Evolutionary conservation across 1,140 invertebrate species (phyloP).

Genomic region (Procambarus clarkii): DNA sequence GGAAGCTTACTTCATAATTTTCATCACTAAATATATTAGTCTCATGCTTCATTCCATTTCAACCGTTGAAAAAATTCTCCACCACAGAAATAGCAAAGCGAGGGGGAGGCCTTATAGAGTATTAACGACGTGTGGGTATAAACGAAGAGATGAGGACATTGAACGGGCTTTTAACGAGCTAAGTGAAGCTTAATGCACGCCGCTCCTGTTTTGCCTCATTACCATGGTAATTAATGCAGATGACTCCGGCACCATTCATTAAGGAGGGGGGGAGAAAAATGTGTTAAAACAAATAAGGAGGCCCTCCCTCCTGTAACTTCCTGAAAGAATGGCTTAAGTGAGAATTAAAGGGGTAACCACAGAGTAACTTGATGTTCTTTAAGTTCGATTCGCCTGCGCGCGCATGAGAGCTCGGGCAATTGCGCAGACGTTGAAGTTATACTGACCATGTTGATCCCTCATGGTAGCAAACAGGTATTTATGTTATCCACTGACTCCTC

Average conservation of each 20-base stretch:
- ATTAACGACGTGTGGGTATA: not conserved
- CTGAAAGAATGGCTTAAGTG: not conserved
- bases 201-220: not conserved
- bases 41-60: too few species aligned
- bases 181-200: not conserved
- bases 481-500: too few species aligned
- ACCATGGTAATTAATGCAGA: not conserved
- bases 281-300: not conserved
- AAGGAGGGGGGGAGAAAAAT: not conserved
- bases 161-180: not conserved
- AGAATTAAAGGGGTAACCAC: not conserved
- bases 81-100: too few species aligned
- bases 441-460: too few species aligned
- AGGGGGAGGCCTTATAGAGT: too few species aligned
- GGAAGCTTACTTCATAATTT: too few species aligned
- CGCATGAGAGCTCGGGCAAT: too few species aligned
- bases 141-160: not conserved
- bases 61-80: too few species aligned
- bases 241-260: not conserved
- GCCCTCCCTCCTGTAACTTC: not conserved
- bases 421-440: too few species aligned
- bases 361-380: not conserved
- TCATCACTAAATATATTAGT: too few species aligned
- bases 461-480: too few species aligned
- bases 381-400: too few species aligned